Evolutionary conservation across 2,113 vertebrate species (phyloP), one percentile per base, ranked within the genome.

Genomic region (Cromileptes altivelis): DNA sequence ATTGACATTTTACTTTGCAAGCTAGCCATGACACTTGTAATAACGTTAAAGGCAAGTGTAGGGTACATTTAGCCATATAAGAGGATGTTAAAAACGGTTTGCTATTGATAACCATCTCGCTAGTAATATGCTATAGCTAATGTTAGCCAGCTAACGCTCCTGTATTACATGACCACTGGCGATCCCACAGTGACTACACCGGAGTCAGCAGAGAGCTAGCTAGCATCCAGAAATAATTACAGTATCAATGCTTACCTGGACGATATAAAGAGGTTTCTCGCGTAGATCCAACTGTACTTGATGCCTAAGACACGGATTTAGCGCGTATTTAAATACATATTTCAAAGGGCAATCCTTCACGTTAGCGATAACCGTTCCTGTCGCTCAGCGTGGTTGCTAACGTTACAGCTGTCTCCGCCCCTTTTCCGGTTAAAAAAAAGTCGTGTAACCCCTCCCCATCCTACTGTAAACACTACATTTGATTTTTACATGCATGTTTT

Each of bases 321-420:
- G 37, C 62, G 1, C 3, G 72, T 30, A 30, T 71, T 70, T 67
- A 60, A 13, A 76, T 4, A 61, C 81, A 91, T 80, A 63, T 55
- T 82, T 88, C 13, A 70, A 4, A 77, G 15, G 33, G 21, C 49
- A 77, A 80, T 81, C 81, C 74, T 75, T 87, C 71, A 74, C 83
- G 33, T 75, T 33, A 64, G 58, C 68, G 85, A 57, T 3, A 77
- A 55, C 70, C 70, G 84, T 15, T 70, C 74, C 80, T 57, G 84
- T 63, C 74, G 17, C 91, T 81, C 92, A 81, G 92, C 87, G 90
- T 94, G 91, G 91, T 92, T 94, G 88, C 93, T 92, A 94, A 90
- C 90, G 91, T 92, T 93, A 91, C 93, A 73, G 14, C 56, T 80
- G 82, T 0, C 87, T 49, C 88, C 92, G 90, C 93, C 93, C 76